These are phyloP conservation scores for Parasteatoda tepidariorum DNA, from an alignment of 1,140 invertebrate species.

Conservation along the genomic window DNA sequence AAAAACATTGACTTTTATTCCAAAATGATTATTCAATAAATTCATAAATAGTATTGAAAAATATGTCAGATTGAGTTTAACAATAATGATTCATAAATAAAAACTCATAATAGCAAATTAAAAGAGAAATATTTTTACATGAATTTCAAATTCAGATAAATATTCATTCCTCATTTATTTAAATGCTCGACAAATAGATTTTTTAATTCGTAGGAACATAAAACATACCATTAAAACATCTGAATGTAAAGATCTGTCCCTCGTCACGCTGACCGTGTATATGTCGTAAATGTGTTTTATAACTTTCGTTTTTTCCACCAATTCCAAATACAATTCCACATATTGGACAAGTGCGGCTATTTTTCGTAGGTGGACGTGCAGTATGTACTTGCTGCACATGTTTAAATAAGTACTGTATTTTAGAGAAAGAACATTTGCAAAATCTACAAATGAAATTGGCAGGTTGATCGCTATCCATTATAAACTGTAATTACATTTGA, in stretches of 20 bases:
- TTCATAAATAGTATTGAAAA: too few relatives aligned
- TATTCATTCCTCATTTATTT: not conserved
- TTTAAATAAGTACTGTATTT: slow-evolving; percentile 3
- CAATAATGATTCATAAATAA: too few relatives aligned
- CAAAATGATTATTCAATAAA: too few relatives aligned
- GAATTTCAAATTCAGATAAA: not conserved
- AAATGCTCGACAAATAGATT: too few relatives aligned
- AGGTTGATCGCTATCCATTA: not conserved
- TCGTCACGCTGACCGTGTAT: slow-evolving; percentile 10
- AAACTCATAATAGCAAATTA: too few relatives aligned
- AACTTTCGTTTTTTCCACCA: slow-evolving; percentile 6
- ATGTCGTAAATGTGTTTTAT: slow-evolving; percentile 9
- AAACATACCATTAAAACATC: slow-evolving; percentile 30
- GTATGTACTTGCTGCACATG: slow-evolving; percentile 37
- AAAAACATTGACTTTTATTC: too few relatives aligned
- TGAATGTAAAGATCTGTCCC: slow-evolving; percentile 9
- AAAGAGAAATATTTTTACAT: not conserved
- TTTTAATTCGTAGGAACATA: too few relatives aligned
- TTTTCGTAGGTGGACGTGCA: not conserved
- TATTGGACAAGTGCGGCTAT: not conserved
- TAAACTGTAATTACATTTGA: not conserved
- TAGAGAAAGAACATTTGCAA: slow-evolving; percentile 18
- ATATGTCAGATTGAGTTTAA: too few relatives aligned
- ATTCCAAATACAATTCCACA: slow-evolving; percentile 8
- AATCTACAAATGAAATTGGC: not conserved